A percentile compares a stretch with the other conserved stretches of the same genome.
These are phyloP conservation scores for Entomobrya multifasciata DNA, from an alignment of 2,888 invertebrate genomes.

Conservation along the genomic window DNA sequence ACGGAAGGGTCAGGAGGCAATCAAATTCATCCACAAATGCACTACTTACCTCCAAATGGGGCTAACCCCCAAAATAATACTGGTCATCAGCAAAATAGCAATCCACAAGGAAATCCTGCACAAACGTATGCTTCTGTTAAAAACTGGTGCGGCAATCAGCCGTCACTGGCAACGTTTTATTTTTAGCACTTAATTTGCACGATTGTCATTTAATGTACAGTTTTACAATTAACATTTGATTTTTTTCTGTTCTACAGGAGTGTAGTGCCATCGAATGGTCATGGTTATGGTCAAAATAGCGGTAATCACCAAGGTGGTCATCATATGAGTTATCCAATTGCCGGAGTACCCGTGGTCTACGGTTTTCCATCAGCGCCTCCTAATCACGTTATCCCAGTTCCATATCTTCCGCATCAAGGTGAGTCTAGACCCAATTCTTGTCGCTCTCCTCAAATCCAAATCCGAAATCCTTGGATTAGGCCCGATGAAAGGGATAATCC, in stretches of 20 bases:
- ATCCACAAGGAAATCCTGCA: conserved; percentile 74
- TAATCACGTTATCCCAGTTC: conserved; percentile 65
- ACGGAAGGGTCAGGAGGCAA: conserved; percentile 74
- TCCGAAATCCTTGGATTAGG: conserved; percentile 31
- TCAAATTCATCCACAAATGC: conserved; percentile 77
- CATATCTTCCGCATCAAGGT: conserved; percentile 74
- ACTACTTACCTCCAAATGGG: conserved; percentile 76
- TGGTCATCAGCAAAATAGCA: conserved; percentile 75
- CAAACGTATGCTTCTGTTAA: conserved; percentile 68
- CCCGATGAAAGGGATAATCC: not conserved
- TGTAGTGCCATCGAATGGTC: conserved; percentile 77
- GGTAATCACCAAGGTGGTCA: conserved; percentile 72
- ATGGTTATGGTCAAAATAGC: conserved; percentile 76
- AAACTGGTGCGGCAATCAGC: not conserved
- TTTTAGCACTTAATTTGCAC: too few species aligned
- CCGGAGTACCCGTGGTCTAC: conserved; percentile 72
- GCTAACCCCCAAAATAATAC: conserved; percentile 73
- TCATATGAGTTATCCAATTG: conserved; percentile 66
- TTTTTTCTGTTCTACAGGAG: conserved; percentile 44
- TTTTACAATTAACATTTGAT: not conserved
- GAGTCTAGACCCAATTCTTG: conserved; percentile 47
- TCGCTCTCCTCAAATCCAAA: not conserved
- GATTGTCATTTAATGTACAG: not conserved
- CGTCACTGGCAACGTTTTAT: not conserved
- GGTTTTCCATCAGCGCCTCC: conserved; percentile 60